These are phyloP conservation scores for Andrena praecox DNA, from an alignment of 2,888 invertebrate genomes.

Conservation along the genomic window DNA sequence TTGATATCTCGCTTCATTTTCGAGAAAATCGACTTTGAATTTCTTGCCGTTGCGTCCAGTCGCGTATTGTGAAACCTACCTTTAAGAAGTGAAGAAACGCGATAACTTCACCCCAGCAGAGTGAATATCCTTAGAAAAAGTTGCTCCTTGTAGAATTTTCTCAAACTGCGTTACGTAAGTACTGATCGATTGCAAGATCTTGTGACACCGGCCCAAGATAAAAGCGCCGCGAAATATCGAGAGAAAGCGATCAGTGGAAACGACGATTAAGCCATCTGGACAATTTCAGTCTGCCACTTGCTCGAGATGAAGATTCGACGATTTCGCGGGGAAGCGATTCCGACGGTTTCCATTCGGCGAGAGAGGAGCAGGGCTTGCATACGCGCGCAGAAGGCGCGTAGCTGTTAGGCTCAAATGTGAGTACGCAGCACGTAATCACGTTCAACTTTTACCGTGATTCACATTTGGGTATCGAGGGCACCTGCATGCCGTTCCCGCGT, in stretches of 20 bases:
- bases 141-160: too few species aligned
- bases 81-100: too few species aligned
- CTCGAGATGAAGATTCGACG: not conserved
- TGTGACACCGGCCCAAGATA: not conserved
- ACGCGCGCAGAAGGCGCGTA: not conserved
- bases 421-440: constrained; percentile 66
- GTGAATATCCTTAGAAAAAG: too few species aligned
- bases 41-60: too few species aligned
- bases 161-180: not conserved
- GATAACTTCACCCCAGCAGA: too few species aligned
- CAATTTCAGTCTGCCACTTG: not conserved
- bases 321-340: not conserved
- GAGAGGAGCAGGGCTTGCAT: not conserved
- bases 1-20: too few species aligned
- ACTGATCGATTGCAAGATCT: not conserved
- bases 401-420: constrained; percentile 20
- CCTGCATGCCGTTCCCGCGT: constrained; percentile 63
- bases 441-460: constrained; percentile 79
- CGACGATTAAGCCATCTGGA: not conserved
- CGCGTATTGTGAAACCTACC: too few species aligned
- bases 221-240: constrained; percentile 15
- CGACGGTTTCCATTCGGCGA: not conserved
- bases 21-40: too few species aligned
- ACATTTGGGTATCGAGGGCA: constrained; percentile 80
- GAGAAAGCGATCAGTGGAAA: constrained; percentile 26